Evolutionary conservation across 37 sponge, comb jelly and placozoan species (phyloP), one percentile per base, ranked within the genome.

Genomic region (Beroe forskalii): DNA sequence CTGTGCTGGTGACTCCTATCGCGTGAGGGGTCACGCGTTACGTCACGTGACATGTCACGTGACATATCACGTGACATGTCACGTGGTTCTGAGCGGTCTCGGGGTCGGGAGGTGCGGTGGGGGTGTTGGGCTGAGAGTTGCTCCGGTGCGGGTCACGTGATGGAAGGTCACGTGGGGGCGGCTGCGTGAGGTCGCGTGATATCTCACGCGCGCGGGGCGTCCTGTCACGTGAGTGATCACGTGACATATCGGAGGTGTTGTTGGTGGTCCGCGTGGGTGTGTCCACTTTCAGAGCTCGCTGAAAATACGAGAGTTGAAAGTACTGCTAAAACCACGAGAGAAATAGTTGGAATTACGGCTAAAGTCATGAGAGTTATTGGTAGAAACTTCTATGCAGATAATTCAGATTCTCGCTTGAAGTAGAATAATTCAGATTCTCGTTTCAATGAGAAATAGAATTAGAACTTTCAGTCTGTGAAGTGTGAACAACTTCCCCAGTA

Each of bases 51-150:
- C 19, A 32, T 33, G 38, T 28, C 38, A 32, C 32, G 33, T 23
- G 66, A n/a, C 55, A 48, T 41, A 48, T 80, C 40, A 24, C 86
- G 43, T 6, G 86, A 6, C 19, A 37, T 33, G 38, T 28, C 38
- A 32, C 32, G 33, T 23, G 6, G 55, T 12, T 48, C 55, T 48
- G 55, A 48, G 12, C 55, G 55, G 55, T 48, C 55, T 17, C 55
- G 55, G 6, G 66, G 31, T 23, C 66, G 14, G 14, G 72, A 32
- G 38, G 27, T 69, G 72, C 72, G 72, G 17, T 69, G 72, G 72
- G 72, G 32, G 72, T 69, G 72, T 69, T 69, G 35, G 72, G 72
- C 72, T 69, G 72, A 69, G 72, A 69, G 38, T 30, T 6, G 66
- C 25, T 6, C 4, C 3, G 20, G 66, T 30, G 66, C 66, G 66